Percentiles rank a stretch among this genome's conserved stretches.
These are phyloP conservation scores for Sisyra terminalis DNA, from an alignment of 2,888 invertebrate species.

Conservation along the genomic window DNA sequence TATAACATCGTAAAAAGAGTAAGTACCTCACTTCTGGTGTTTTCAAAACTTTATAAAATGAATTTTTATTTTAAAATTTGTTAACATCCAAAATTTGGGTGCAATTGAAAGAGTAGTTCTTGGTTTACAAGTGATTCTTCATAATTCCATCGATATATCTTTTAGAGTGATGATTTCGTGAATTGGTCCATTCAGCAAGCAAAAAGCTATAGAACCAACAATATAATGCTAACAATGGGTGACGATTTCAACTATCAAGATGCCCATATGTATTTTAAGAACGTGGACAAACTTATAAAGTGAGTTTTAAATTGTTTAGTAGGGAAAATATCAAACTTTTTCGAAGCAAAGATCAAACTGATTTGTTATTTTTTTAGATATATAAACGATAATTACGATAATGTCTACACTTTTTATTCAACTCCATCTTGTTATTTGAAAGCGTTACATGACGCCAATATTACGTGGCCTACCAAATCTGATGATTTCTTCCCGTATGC, in stretches of 20 bases:
- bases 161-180: slow-evolving; percentile 36
- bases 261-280: slow-evolving; percentile 61
- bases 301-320: too few species aligned
- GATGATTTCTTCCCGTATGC: slow-evolving; percentile 92
- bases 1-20: slow-evolving; percentile 69
- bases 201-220: slow-evolving; percentile 43
- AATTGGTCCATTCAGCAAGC: slow-evolving; percentile 38
- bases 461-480: slow-evolving; percentile 50
- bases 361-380: slow-evolving; percentile 31
- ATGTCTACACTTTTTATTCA: slow-evolving; percentile 67
- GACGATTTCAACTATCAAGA: slow-evolving; percentile 79
- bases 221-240: slow-evolving; percentile 78
- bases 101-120: slow-evolving; percentile 27
- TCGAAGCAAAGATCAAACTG: too few species aligned
- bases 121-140: slow-evolving; percentile 25
- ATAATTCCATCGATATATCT: background rate
- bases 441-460: slow-evolving; percentile 50
- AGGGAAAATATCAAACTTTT: too few species aligned
- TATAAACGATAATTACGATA: slow-evolving; percentile 38
- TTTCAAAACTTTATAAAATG: background rate
- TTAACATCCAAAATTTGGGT: slow-evolving; percentile 30
- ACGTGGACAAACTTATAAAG: slow-evolving; percentile 77
- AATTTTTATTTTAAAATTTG: background rate
- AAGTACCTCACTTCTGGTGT: slow-evolving; percentile 15
- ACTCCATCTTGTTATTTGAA: slow-evolving; percentile 76